These are phyloP conservation scores for Halcyon senegalensis DNA, from an alignment of 2,113 vertebrate species.

Conservation along the genomic window DNA sequence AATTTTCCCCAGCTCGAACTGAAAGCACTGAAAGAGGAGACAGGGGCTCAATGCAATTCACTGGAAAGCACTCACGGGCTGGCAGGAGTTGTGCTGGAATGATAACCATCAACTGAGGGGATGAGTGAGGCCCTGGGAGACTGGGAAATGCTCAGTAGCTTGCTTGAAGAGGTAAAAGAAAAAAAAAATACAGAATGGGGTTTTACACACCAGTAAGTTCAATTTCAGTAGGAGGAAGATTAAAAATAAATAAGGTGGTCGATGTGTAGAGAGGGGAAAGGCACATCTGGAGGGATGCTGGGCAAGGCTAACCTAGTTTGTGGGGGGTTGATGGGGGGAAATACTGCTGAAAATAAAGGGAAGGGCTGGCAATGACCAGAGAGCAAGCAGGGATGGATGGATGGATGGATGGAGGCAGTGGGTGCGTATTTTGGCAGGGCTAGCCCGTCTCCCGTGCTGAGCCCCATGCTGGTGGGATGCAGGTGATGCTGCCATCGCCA, in stretches of 20 bases:
- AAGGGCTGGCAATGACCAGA: background rate
- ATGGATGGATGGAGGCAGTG: background rate
- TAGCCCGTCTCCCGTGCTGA: background rate
- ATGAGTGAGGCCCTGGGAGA: background rate
- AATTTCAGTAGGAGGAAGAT: background rate
- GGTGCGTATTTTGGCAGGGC: background rate
- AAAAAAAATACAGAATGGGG: background rate
- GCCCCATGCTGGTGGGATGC: background rate
- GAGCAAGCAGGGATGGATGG: background rate
- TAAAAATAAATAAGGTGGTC: background rate
- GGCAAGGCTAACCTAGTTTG: background rate
- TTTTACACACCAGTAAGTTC: background rate
- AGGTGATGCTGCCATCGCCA: background rate
- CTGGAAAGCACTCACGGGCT: rapidly evolving
- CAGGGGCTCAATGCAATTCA: background rate
- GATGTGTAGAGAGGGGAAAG: background rate
- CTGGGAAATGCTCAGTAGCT: background rate
- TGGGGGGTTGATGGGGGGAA: rapidly evolving
- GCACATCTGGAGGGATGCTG: background rate
- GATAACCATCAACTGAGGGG: background rate
- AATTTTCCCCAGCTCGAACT: background rate
- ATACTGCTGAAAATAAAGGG: background rate
- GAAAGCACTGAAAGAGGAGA: background rate
- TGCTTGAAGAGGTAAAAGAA: background rate
- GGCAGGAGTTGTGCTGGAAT: background rate